Percentiles rank a stretch among this genome's conserved stretches.
Conservation (phyloP, 2,888 invertebrate genomes). For the Trisateles emortualis region DNA sequence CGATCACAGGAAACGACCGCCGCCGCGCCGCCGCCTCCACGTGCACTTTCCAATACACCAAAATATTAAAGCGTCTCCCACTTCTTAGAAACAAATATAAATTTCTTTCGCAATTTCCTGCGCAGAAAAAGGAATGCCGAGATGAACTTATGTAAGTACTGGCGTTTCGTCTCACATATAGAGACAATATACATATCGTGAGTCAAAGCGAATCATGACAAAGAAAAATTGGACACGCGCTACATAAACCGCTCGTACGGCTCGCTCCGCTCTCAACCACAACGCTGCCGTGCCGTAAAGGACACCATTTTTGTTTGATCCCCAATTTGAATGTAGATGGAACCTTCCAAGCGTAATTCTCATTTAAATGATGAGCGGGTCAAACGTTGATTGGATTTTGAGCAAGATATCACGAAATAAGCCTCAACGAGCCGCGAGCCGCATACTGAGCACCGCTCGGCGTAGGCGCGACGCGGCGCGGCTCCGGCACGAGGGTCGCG, state of each 20-base stretch:
- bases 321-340: conserved; percentile 68
- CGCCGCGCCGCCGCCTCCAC: not conserved
- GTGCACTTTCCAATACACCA: conserved; percentile 6
- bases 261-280: not conserved
- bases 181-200: conserved; percentile 12
- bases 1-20: conserved; percentile 9
- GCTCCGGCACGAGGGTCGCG: not conserved
- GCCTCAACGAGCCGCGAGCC: conserved; percentile 12
- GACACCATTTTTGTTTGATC: conserved; percentile 66
- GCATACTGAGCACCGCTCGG: conserved; percentile 15
- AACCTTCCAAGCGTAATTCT: conserved; percentile 56
- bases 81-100: conserved; percentile 15
- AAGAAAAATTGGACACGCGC: conserved; percentile 21
- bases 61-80: conserved; percentile 9
- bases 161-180: conserved; percentile 16
- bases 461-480: not conserved
- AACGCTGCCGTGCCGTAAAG: conserved; percentile 23
- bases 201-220: conserved; percentile 20
- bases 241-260: conserved; percentile 53
- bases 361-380: conserved; percentile 58
- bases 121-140: conserved; percentile 7
- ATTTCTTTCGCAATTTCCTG: conserved; percentile 21
- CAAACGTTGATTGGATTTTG: conserved; percentile 47
- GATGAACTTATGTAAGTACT: conserved; percentile 16
- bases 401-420: conserved; percentile 36